Evolutionary conservation across 2,888 invertebrate species (phyloP), one percentile per base, ranked within the genome.

Genomic region (Incurvaria masculella): DNA sequence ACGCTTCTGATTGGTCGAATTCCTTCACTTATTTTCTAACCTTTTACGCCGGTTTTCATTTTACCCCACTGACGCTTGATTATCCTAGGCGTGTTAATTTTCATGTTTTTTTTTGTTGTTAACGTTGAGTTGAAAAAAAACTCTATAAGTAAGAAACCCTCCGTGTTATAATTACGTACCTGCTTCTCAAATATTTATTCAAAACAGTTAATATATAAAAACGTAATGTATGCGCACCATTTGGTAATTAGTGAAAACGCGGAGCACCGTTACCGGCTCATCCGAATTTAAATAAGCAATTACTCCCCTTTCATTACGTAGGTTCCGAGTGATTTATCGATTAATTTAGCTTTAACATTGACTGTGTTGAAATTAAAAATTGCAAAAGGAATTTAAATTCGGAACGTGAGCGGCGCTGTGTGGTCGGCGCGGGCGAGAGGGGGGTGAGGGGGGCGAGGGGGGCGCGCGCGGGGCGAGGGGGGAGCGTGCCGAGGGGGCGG

Each of bases 251-350:
- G 33, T 33, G 33, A 33, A 33, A 33, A 33, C 33, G 33, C 33
- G 33, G 14, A 14, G 33, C 33, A 33, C 33, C 33, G 33, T 33
- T 33, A 33, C 23, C 33, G 6, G 8, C 33, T 33, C 33, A 6
- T 33, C 58, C 63, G 59, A 65, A 66, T 66, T 66, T 66, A 64
- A 68, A 68, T 65, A 67, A 64, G 63, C 65, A 66, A 66, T 68
- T 66, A 66, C 61, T 61, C 59, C 33, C 33, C 33, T 33, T 33
- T 33, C 33, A 33, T 33, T 33, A 33, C 33, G 33, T 33, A 33
- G 33, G 33, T 33, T 14, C 33, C 11, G 11, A 33, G 38, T 64
- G 67, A 68, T 68, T 68, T 69, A 69, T 69, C 60, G 65, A 60
- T 67, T 65, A 66, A 68, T 69, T 68, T 64, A 58, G 59, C 57